Conservation (phyloP, 2,797 vertebrate species). For the Amphiprion clarkii region DNA sequence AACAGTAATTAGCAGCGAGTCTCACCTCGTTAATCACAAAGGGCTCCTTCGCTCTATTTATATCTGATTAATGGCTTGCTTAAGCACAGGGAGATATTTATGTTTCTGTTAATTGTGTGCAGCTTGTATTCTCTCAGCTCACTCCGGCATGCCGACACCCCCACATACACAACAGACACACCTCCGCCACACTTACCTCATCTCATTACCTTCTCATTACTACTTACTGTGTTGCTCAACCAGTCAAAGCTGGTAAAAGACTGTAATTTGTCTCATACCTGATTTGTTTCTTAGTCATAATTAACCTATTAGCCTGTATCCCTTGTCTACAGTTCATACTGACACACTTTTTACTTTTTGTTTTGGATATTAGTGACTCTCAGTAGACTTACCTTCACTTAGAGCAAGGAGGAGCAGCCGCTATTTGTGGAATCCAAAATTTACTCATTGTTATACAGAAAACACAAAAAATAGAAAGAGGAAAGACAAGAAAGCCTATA, state of each 20-base stretch:
- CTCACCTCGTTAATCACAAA: conserved; percentile 99
- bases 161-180: conserved; percentile 28
- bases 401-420: no score
- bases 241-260: conserved; percentile 57
- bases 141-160: conserved; percentile 79
- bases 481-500: not conserved
- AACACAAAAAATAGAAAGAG: not conserved
- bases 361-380: not conserved
- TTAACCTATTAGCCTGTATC: conserved; percentile 49
- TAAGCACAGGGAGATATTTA: conserved; percentile 93
- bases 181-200: conserved; percentile 40
- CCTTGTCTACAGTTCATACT: conserved; percentile 7
- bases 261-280: conserved; percentile 57
- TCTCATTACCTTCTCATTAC: conserved; percentile 65
- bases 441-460: not conserved
- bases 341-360: conserved; percentile 6
- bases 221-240: conserved; percentile 70
- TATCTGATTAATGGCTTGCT: conserved; percentile 97
- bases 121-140: conserved; percentile 85
- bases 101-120: conserved; percentile 96
- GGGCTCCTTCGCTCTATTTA: conserved; percentile 97
- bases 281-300: conserved; percentile 56
- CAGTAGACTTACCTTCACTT: conserved; percentile 7
- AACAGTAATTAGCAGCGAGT: conserved; percentile 98
- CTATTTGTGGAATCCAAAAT: not conserved